A percentile compares a stretch with the other conserved stretches of the same genome.
These are phyloP conservation scores for Metallyticus violacea DNA, from an alignment of 2,888 invertebrate genomes.

Conservation along the genomic window DNA sequence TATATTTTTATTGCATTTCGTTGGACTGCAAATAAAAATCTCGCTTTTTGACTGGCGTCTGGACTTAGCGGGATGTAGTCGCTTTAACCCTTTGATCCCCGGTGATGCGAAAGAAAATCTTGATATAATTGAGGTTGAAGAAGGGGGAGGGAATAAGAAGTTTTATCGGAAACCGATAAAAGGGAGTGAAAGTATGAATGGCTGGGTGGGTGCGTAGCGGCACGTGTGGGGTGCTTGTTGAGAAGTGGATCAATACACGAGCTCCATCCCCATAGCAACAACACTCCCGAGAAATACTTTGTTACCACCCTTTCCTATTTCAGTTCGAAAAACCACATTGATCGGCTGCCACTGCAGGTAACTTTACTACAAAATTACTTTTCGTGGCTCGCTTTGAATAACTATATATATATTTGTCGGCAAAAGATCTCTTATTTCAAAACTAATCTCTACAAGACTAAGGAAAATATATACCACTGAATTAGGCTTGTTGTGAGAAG, in stretches of 20 bases:
- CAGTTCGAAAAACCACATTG: not conserved
- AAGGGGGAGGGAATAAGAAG: not conserved
- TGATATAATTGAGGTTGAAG: not conserved
- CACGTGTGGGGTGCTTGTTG: not conserved
- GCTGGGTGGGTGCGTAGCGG: not conserved
- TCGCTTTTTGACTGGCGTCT: too few relatives aligned
- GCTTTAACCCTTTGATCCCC: not conserved
- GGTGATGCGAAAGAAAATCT: not conserved
- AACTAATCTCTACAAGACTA: too few relatives aligned
- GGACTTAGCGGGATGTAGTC: not conserved
- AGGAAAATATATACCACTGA: too few relatives aligned
- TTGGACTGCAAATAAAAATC: not conserved
- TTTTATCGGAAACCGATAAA: not conserved
- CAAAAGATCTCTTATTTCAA: too few relatives aligned
- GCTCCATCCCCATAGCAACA: not conserved
- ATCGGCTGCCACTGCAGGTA: too few relatives aligned
- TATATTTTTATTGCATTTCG: too few relatives aligned
- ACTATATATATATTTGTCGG: too few relatives aligned
- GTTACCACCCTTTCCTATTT: not conserved
- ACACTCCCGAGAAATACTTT: not conserved
- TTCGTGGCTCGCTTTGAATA: too few relatives aligned
- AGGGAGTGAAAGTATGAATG: not conserved
- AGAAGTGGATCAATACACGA: not conserved
- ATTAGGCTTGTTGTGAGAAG: too few relatives aligned
- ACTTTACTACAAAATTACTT: too few relatives aligned